Evolutionary conservation across 2,888 invertebrate genomes (phyloP), one percentile per base, ranked within the genome.

Genomic region (Brachypalpus laphriformis): DNA sequence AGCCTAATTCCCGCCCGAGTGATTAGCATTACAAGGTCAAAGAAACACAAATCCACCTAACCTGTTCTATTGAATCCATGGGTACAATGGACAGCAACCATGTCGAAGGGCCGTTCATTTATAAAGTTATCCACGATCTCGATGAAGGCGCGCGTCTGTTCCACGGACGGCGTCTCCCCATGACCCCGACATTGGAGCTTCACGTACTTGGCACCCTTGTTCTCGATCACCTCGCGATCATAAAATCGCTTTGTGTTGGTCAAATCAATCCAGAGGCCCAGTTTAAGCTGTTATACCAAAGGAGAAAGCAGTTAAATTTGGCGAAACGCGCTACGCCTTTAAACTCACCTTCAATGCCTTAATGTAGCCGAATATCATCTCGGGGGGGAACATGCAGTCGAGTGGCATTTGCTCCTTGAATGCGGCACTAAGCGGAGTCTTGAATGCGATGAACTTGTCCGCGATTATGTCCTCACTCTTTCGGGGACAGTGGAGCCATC

Each of bases 21-120:
- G 18, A 34, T 54, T 47, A 5, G 20, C 18, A 31, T 40, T 16
- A 28, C 3, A 18, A 51, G 7, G 1, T 18, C 6, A 11, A 59
- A 49, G n/a, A n/a, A n/a, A n/a, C n/a, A 11, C 31, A 37, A 59
- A 42, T 28, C 6, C 9, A 59, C 0, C 25, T 20, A 49, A 87
- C 88, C 99, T 6, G 99, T 99, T 88, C 99, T 94, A 91, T 99
- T 99, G 92, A 99, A 99, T 0, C 99, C 99, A 92, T 99, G 99
- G 0, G 99, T 98, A 89, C 98, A 98, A 90, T 98, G 98, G 11
- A 98, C 95, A 31, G 94, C 96, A 91, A 93, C 89, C 74, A 93
- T 90, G 89, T 97, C 95, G 76, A 96, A 91, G 0, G 98, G 98
- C 89, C 97, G 94, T 86, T 96, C 94, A 18, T 93, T 93, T 31